phyloP scores from a whole-genome alignment of 37 sponge, comb jelly and placozoan genomes.

The Chondrilla cf. caribensis region DNA sequence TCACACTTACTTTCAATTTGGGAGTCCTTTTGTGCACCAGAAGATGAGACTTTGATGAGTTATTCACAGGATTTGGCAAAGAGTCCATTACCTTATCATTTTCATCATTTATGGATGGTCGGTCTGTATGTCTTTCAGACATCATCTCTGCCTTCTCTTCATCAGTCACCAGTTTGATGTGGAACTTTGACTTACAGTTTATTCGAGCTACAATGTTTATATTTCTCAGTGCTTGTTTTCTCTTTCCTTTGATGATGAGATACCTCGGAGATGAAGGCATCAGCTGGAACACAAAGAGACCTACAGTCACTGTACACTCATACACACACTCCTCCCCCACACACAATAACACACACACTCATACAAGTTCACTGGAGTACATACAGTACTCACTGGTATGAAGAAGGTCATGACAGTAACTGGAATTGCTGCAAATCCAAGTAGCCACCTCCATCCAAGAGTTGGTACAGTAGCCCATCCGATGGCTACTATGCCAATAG shows the following conservation, averaged over 20 bases:
- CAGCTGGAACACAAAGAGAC: constrained; percentile 39
- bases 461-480: constrained; percentile 19
- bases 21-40: too few species aligned
- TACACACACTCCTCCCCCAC: background rate
- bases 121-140: too few species aligned
- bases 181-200: constrained; percentile 43
- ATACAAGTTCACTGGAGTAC: too few species aligned
- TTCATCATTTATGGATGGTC: too few species aligned
- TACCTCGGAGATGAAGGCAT: constrained; percentile 74
- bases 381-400: constrained; percentile 21
- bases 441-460: constrained; percentile 19
- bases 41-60: too few species aligned
- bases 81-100: too few species aligned
- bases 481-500: constrained; percentile 37
- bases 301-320: background rate
- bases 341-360: background rate
- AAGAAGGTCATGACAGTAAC: constrained; percentile 36
- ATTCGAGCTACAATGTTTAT: constrained; percentile 44
- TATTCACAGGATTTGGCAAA: too few species aligned
- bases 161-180: constrained; percentile 39
- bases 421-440: constrained; percentile 30
- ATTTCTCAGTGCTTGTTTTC: constrained; percentile 59
- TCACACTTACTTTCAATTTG: too few species aligned
- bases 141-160: constrained; percentile 53
- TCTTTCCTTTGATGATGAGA: constrained; percentile 49